Conservation (phyloP, 2,797 vertebrate species). For the Parauchenoglanis ngamensis region DNA sequence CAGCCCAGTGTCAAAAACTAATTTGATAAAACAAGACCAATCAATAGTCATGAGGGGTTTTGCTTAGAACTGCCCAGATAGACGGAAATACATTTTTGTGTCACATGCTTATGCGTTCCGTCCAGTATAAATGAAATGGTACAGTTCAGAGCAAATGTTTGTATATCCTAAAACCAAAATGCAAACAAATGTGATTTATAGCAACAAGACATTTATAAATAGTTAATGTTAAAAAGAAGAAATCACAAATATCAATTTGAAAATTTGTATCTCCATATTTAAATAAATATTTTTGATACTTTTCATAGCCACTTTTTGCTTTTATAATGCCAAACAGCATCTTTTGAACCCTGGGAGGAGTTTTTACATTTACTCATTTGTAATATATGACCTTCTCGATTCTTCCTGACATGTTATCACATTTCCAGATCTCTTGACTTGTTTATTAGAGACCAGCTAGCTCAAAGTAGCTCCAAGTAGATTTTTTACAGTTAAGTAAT, state of each 20-base stretch:
- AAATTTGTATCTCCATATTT: background rate
- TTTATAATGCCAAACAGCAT: background rate
- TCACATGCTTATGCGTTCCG: background rate
- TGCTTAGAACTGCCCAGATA: background rate
- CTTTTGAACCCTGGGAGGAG: background rate
- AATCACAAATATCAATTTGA: background rate
- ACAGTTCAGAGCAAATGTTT: background rate
- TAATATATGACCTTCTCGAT: background rate
- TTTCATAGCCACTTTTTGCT: background rate
- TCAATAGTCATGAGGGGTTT: background rate
- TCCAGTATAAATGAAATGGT: background rate
- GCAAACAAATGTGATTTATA: background rate
- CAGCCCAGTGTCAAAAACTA: background rate
- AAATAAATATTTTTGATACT: background rate
- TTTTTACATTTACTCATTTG: background rate
- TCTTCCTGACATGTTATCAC: background rate
- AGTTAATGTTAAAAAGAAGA: background rate
- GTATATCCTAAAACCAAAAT: background rate
- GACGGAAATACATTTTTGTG: background rate
- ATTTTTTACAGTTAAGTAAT: background rate
- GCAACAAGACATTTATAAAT: background rate
- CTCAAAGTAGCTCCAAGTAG: background rate
- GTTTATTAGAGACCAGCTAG: background rate
- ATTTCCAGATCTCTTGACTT: background rate
- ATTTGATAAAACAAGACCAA: background rate